phyloP scores from a whole-genome alignment of 2,888 invertebrate species.

The Plebejus melissa region DNA sequence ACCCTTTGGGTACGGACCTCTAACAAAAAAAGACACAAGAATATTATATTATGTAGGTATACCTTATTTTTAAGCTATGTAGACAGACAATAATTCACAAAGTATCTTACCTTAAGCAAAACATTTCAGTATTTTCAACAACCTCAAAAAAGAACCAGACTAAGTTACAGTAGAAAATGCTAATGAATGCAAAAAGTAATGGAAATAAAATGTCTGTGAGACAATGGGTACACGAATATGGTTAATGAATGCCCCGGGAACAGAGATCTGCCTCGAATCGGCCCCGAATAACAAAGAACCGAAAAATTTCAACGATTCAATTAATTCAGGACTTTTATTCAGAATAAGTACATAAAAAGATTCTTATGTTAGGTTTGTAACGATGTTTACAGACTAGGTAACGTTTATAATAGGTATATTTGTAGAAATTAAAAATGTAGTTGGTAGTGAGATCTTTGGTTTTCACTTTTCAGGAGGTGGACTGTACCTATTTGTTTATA shows the following conservation, averaged over 20 bases:
- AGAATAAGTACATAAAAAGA: background rate
- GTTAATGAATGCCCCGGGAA: slow-evolving; percentile 1
- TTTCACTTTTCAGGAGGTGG: too few relatives aligned
- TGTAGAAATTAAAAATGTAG: too few relatives aligned
- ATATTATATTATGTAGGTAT: too few relatives aligned
- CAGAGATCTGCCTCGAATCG: slow-evolving; percentile 16
- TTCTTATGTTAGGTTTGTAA: background rate
- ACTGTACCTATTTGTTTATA: too few relatives aligned
- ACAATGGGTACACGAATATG: slow-evolving; percentile 15
- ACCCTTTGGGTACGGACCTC: too few relatives aligned
- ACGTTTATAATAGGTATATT: too few relatives aligned
- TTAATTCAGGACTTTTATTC: slow-evolving; percentile 1
- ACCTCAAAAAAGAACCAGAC: background rate
- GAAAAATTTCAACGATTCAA: background rate
- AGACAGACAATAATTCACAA: background rate
- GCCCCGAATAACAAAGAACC: slow-evolving; percentile 6
- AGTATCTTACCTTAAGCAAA: background rate
- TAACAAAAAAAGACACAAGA: too few relatives aligned
- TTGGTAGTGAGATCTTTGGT: too few relatives aligned
- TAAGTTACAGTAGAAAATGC: background rate
- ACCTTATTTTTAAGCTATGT: too few relatives aligned
- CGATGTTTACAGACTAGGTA: background rate
- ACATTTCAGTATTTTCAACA: background rate
- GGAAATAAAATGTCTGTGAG: slow-evolving; percentile 10
- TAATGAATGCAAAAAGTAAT: background rate